A percentile compares a stretch with the other conserved stretches of the same genome.
phyloP scores from a whole-genome alignment of 2,888 invertebrate species.

The Lasioglossum marginatum region DNA sequence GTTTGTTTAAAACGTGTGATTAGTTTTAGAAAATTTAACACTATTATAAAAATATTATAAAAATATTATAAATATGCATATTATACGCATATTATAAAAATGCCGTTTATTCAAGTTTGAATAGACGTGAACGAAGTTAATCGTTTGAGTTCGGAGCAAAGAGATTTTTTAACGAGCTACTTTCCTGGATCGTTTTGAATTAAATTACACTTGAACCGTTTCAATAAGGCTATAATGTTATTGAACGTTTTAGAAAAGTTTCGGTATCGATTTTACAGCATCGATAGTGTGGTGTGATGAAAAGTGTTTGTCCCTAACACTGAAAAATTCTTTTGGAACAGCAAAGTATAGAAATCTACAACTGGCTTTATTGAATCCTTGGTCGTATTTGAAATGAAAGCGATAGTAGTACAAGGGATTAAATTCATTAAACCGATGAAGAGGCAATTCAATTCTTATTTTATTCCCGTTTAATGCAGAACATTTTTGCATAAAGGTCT shows the following conservation, averaged over 20 bases:
- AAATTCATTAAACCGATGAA: background rate
- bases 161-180: background rate
- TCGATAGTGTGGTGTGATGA: background rate
- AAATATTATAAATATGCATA: no score
- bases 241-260: background rate
- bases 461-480: background rate
- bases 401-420: background rate
- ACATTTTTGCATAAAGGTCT: background rate
- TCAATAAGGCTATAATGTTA: background rate
- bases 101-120: background rate
- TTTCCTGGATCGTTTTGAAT: background rate
- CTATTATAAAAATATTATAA: no score
- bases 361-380: background rate
- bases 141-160: background rate
- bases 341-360: background rate
- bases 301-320: background rate
- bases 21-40: background rate
- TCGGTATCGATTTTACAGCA: background rate
- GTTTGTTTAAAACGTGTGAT: background rate
- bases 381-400: background rate
- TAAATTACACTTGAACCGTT: background rate
- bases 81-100: background rate
- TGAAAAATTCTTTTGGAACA: constrained; percentile 2
- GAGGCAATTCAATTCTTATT: background rate
- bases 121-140: background rate